Conservation (phyloP, 2,113 vertebrate species). For the Pomatostomus ruficeps region DNA sequence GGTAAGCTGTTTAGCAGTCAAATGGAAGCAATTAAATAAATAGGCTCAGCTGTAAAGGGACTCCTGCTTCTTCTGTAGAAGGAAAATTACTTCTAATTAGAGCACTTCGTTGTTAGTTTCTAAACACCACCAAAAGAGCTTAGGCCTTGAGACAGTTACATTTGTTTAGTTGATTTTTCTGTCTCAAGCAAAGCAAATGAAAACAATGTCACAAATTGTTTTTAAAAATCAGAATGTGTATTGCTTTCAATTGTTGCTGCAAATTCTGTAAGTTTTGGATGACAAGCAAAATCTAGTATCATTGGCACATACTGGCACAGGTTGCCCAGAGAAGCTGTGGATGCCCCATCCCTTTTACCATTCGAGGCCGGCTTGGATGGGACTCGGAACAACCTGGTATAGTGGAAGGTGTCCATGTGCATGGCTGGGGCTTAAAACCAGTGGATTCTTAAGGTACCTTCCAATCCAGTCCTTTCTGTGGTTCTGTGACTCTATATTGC, state of each 20-base stretch:
- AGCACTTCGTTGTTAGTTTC: neutral
- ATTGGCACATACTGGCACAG: neutral
- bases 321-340: neutral
- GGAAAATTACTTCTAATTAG: neutral
- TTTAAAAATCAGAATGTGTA: neutral
- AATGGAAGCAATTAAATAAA: neutral
- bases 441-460: neutral
- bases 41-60: neutral
- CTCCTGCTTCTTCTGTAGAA: neutral
- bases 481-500: neutral
- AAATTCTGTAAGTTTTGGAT: neutral
- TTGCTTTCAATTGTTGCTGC: neutral
- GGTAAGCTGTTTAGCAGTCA: neutral
- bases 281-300: neutral
- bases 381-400: neutral
- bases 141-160: neutral
- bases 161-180: neutral
- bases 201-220: neutral
- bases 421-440: neutral
- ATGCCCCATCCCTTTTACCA: neutral
- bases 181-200: neutral
- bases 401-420: neutral
- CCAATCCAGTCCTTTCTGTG: neutral
- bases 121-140: neutral
- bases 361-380: neutral